Evolutionary conservation across 2,888 invertebrate genomes (phyloP).

Genomic region (Enchytraeus crypticus): DNA sequence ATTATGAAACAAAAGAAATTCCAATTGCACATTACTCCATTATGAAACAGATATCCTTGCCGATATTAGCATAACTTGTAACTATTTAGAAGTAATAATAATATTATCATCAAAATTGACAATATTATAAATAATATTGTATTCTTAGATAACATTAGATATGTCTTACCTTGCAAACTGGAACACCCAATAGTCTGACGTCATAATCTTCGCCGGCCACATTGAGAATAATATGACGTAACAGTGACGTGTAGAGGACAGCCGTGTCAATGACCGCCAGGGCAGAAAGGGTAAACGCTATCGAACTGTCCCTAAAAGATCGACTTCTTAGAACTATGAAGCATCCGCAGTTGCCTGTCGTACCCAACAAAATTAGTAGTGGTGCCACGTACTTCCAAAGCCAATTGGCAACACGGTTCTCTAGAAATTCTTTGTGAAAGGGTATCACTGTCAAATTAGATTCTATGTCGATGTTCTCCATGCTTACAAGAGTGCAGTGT

Average conservation of each 20-base stretch:
- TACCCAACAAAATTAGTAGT: slow-evolving; percentile 11
- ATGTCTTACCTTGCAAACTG: slow-evolving; percentile 29
- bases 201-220: not conserved
- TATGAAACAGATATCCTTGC: too few species aligned
- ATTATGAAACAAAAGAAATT: too few species aligned
- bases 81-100: too few species aligned
- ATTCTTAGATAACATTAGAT: too few species aligned
- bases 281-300: slow-evolving; percentile 8
- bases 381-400: slow-evolving; percentile 6
- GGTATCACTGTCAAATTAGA: too few species aligned
- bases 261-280: slow-evolving; percentile 35
- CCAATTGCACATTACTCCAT: too few species aligned
- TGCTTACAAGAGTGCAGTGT: too few species aligned
- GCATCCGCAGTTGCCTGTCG: slow-evolving; percentile 7
- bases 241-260: slow-evolving; percentile 26
- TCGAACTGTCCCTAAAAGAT: slow-evolving; percentile 2
- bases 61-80: too few species aligned
- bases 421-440: too few species aligned
- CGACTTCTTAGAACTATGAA: slow-evolving; percentile 8
- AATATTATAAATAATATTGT: too few species aligned
- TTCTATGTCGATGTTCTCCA: too few species aligned
- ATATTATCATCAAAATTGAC: too few species aligned
- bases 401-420: not conserved
- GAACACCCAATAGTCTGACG: slow-evolving; percentile 15
- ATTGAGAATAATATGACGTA: slow-evolving; percentile 9